Evolutionary conservation across 2,888 invertebrate genomes (phyloP).

Genomic region (Cinara cedri): DNA sequence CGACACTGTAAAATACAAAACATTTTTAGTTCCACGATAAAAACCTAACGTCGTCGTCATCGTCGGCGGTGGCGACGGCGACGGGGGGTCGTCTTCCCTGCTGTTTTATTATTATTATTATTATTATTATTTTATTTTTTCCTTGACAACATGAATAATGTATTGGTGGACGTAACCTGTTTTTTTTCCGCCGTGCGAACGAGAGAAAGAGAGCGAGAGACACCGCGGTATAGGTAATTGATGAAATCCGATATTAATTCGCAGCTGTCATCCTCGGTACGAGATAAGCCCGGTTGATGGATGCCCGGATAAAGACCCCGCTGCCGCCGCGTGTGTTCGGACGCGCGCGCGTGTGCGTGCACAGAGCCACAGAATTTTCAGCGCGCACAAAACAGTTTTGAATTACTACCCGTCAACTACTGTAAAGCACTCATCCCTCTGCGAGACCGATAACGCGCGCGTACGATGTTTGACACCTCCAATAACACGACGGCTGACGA

Average conservation of each 20-base stretch:
- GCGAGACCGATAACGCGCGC: constrained; percentile 23
- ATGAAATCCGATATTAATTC: constrained; percentile 57
- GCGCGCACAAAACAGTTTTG: constrained; percentile 37
- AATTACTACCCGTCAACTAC: constrained; percentile 57
- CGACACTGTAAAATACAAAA: not conserved
- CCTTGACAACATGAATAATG: constrained; percentile 36
- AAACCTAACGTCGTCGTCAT: too few species aligned
- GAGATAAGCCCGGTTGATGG: constrained; percentile 53
- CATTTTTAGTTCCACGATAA: constrained; percentile 14
- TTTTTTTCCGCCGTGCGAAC: not conserved
- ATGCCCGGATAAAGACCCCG: constrained; percentile 55
- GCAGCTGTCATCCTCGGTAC: constrained; percentile 56
- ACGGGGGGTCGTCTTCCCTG: not conserved
- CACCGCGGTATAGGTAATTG: too few species aligned
- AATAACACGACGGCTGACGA: constrained; percentile 31
- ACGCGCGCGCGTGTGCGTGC: constrained; percentile 4
- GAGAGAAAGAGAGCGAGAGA: constrained; percentile 31
- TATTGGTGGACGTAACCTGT: constrained; percentile 37
- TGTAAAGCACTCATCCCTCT: constrained; percentile 41
- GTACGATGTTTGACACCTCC: constrained; percentile 50
- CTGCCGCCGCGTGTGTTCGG: not conserved
- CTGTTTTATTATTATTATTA: not conserved
- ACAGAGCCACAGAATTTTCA: not conserved
- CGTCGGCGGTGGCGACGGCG: not conserved
- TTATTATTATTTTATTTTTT: not conserved